Evolutionary conservation across 2,113 vertebrate genomes (phyloP).

Genomic region (Platichthys flesus): DNA sequence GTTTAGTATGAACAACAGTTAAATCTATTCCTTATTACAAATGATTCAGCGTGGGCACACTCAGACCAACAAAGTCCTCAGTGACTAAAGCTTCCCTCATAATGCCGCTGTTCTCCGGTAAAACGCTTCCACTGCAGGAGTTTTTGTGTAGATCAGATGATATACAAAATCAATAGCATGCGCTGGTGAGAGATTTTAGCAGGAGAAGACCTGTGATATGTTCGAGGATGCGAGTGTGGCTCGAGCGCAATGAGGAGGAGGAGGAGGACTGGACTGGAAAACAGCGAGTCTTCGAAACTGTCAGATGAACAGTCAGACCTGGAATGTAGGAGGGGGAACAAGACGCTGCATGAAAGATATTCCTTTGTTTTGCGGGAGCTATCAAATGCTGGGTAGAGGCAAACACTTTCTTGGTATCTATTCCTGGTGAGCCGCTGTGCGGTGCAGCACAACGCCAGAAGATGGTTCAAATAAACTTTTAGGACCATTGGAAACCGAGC

Average conservation of each 20-base stretch:
- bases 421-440: slow-evolving; percentile 11
- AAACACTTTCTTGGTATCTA: slow-evolving; percentile 25
- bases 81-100: neutral
- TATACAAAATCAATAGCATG: neutral
- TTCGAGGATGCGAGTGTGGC: neutral
- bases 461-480: slow-evolving; percentile 38
- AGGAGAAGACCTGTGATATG: neutral
- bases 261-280: slow-evolving; percentile 8
- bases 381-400: slow-evolving; percentile 35
- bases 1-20: neutral
- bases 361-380: slow-evolving; percentile 38
- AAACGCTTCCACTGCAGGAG: neutral
- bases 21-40: neutral
- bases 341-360: slow-evolving; percentile 22
- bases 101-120: neutral
- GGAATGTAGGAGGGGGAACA: slow-evolving; percentile 27
- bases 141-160: neutral
- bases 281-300: slow-evolving; percentile 13
- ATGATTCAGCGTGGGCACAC: neutral
- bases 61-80: neutral
- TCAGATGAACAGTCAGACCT: slow-evolving; percentile 8
- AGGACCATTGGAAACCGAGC: neutral
- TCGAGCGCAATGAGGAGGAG: slow-evolving; percentile 19
- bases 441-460: slow-evolving; percentile 4
- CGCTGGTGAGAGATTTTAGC: neutral